Conservation (phyloP, 2,113 vertebrate species). For the Cichladusa arquata region DNA sequence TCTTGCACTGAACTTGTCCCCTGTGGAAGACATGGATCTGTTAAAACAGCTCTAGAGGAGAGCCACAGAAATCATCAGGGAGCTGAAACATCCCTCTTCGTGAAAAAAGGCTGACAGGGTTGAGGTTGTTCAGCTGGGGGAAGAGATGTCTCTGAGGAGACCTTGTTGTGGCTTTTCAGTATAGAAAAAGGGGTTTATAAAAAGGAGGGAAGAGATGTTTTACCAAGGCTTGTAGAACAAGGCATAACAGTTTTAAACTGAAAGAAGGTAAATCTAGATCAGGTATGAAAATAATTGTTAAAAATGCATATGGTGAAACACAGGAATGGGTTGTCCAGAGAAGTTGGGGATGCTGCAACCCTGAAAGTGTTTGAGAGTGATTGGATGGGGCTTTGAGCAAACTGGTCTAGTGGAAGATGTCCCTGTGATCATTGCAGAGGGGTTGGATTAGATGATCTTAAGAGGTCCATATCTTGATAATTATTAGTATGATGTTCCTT, state of each 20-base stretch:
- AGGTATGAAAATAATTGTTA: not conserved
- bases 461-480: not conserved
- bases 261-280: not conserved
- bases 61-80: not conserved
- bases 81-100: not conserved
- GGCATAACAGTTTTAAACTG: not conserved
- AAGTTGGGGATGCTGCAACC: not conserved
- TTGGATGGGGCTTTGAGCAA: not conserved
- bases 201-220: not conserved
- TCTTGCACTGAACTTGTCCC: not conserved
- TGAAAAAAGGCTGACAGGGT: not conserved
- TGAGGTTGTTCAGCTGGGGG: not conserved
- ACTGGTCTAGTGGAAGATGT: not conserved
- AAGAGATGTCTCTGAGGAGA: not conserved
- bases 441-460: not conserved
- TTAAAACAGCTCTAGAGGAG: not conserved
- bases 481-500: not conserved
- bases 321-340: not conserved
- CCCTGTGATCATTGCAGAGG: not conserved
- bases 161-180: not conserved
- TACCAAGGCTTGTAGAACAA: not conserved
- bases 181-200: not conserved
- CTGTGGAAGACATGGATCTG: not conserved
- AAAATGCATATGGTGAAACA: not conserved
- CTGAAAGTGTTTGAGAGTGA: not conserved